phyloP scores from a whole-genome alignment of 2,888 invertebrate genomes.

The Meteorus colon region DNA sequence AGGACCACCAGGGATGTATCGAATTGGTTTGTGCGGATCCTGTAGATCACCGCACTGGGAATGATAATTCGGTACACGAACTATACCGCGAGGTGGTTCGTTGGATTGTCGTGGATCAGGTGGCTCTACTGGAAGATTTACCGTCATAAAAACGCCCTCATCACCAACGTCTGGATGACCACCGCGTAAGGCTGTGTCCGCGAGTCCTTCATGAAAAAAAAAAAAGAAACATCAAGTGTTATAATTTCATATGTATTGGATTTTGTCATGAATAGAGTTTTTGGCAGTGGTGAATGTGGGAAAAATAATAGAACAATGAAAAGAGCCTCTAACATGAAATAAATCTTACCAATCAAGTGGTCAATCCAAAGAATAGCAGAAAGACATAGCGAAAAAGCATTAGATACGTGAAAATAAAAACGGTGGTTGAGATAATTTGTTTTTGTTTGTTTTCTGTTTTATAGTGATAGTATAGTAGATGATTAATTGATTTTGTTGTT shows the following conservation, averaged over 20 bases:
- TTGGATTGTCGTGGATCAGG: conserved; percentile 84
- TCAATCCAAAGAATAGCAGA: conserved; percentile 49
- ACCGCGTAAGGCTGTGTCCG: conserved; percentile 82
- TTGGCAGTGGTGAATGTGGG: not conserved
- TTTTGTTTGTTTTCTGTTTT: not conserved
- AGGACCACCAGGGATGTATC: conserved; percentile 61
- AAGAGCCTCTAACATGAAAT: conserved; percentile 17
- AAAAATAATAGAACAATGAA: not conserved
- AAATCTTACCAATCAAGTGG: conserved; percentile 50
- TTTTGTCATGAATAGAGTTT: not conserved
- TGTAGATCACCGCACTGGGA: conserved; percentile 64
- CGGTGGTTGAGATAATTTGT: conserved; percentile 3
- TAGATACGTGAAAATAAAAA: conserved; percentile 29
- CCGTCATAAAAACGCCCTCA: conserved; percentile 95
- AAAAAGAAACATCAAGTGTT: not conserved
- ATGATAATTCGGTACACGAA: conserved; percentile 64
- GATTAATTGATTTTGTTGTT: conserved; percentile 1
- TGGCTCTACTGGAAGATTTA: conserved; percentile 88
- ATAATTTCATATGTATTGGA: not conserved
- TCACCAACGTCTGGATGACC: conserved; percentile 87
- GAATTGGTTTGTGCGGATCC: conserved; percentile 66
- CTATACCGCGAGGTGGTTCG: conserved; percentile 59
- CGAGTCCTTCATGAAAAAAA: conserved; percentile 78
- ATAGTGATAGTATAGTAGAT: too few relatives aligned
- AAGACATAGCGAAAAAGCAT: conserved; percentile 46